Conservation (phyloP, 1,140 invertebrate species). For the Cydia fagiglandana region DNA sequence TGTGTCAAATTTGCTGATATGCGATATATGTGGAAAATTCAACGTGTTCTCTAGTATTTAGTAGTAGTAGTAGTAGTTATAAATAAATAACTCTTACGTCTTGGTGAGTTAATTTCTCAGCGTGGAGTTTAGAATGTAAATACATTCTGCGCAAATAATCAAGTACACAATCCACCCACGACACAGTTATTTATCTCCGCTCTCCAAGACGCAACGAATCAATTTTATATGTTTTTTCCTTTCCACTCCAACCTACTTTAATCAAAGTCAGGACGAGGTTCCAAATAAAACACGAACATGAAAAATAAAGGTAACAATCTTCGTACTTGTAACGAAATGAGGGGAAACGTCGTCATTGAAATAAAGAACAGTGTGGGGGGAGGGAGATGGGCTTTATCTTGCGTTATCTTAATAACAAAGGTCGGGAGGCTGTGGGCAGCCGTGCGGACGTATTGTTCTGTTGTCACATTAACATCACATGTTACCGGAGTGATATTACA, state of each 20-base stretch:
- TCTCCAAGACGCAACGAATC: slow-evolving; percentile 27
- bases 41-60: too few relatives aligned
- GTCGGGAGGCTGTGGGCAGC: neutral
- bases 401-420: slow-evolving; percentile 1
- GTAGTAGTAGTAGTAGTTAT: too few relatives aligned
- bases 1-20: too few relatives aligned
- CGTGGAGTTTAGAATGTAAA: neutral
- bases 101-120: neutral
- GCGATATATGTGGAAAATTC: too few relatives aligned
- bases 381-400: slow-evolving; percentile 2
- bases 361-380: slow-evolving; percentile 12
- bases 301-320: slow-evolving; percentile 32
- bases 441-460: slow-evolving; percentile 1
- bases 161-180: neutral
- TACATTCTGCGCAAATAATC: slow-evolving; percentile 16
- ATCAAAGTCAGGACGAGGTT: slow-evolving; percentile 26
- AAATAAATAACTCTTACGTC: neutral
- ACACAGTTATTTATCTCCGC: slow-evolving; percentile 12
- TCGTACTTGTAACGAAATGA: slow-evolving; percentile 26
- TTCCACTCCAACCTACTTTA: slow-evolving; percentile 26
- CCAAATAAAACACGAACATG: slow-evolving; percentile 28
- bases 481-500: neutral
- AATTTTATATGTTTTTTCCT: slow-evolving; percentile 32
- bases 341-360: slow-evolving; percentile 22
- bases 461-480: slow-evolving; percentile 2